These are phyloP conservation scores for Mormyrus lacerda DNA, from an alignment of 2,113 vertebrate genomes.

Conservation along the genomic window DNA sequence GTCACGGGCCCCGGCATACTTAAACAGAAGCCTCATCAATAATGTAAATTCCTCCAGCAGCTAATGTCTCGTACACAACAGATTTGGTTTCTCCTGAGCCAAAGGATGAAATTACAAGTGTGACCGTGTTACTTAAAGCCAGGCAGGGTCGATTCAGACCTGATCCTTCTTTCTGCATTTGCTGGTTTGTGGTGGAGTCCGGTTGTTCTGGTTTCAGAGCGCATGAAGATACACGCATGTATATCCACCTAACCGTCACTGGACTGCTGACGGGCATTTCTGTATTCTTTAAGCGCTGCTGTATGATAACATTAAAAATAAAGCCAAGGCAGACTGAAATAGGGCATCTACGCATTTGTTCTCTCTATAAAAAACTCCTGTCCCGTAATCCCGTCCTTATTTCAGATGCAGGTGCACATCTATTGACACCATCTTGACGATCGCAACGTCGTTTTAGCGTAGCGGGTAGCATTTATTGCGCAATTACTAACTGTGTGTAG, in stretches of 20 bases:
- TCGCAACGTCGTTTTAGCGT: not conserved
- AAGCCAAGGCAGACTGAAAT: not conserved
- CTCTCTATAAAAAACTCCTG: not conserved
- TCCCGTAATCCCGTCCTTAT: not conserved
- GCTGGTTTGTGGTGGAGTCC: not conserved
- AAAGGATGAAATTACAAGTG: constrained; percentile 3
- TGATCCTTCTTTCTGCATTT: not conserved
- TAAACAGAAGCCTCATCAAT: constrained; percentile 62
- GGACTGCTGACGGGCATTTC: not conserved
- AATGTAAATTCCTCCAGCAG: constrained; percentile 52
- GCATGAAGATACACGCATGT: not conserved
- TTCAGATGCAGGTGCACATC: not conserved
- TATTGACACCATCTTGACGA: not conserved
- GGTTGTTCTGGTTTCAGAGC: not conserved
- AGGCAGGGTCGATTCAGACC: not conserved
- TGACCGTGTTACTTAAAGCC: not conserved
- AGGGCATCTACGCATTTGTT: not conserved
- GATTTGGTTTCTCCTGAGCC: constrained; percentile 18
- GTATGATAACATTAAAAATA: not conserved
- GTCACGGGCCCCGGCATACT: constrained; percentile 43
- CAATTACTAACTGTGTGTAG: not conserved
- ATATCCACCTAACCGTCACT: not conserved
- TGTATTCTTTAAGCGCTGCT: not conserved
- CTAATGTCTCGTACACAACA: constrained; percentile 19
- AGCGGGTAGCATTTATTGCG: not conserved